Evolutionary conservation across 1,140 invertebrate species (phyloP).

Genomic region (Cyphomyrmex costatus): DNA sequence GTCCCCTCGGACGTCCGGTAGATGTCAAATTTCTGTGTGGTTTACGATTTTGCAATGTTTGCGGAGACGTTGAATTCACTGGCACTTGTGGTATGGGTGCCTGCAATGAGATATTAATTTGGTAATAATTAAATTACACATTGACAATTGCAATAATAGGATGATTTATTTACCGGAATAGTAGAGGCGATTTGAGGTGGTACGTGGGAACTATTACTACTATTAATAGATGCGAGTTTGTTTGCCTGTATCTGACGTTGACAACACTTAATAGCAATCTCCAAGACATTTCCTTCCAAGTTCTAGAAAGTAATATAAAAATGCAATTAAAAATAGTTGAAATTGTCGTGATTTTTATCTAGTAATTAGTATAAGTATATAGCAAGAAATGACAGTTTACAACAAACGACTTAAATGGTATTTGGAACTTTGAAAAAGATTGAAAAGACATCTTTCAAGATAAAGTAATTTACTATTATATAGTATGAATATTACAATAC

Average conservation of each 20-base stretch:
- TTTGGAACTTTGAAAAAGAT: neutral
- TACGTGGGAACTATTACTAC: constrained; percentile 31
- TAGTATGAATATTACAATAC: too few species aligned
- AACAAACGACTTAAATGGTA: neutral
- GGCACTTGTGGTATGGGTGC: constrained; percentile 67
- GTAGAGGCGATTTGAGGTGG: constrained; percentile 61
- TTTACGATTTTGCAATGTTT: constrained; percentile 72
- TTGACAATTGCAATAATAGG: neutral
- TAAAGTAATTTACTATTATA: too few species aligned
- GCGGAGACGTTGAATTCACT: constrained; percentile 64
- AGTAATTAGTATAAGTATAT: neutral
- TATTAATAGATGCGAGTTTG: constrained; percentile 75
- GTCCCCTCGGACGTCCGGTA: constrained; percentile 82
- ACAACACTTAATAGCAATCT: constrained; percentile 81
- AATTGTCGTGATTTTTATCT: neutral
- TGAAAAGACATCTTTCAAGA: neutral
- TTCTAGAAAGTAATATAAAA: constrained; percentile 67
- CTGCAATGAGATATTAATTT: constrained; percentile 52
- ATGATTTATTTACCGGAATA: constrained; percentile 70
- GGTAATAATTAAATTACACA: neutral
- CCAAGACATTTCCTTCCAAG: constrained; percentile 80
- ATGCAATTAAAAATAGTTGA: neutral
- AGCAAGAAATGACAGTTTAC: neutral
- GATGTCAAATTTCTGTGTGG: constrained; percentile 67
- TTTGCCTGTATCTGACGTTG: constrained; percentile 80